Evolutionary conservation across 2,113 vertebrate species (phyloP).

Genomic region (Oplegnathus fasciatus): DNA sequence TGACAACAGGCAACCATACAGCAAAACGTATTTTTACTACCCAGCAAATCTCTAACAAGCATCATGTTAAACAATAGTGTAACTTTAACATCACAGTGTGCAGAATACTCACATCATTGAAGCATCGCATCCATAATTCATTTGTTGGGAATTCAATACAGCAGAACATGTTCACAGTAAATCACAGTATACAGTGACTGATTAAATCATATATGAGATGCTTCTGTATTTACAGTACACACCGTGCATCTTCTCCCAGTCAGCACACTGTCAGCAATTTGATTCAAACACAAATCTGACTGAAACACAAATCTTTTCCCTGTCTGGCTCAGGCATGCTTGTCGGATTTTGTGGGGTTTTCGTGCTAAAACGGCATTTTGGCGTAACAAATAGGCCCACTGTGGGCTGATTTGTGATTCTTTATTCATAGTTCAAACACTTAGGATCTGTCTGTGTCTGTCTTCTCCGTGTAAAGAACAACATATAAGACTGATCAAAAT

Average conservation of each 20-base stretch:
- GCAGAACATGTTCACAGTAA: constrained; percentile 38
- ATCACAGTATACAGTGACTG: constrained; percentile 37
- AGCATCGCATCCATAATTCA: constrained; percentile 44
- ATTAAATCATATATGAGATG: constrained; percentile 69
- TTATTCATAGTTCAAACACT: constrained; percentile 61
- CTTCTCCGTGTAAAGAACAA: constrained; percentile 52
- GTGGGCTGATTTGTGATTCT: constrained; percentile 59
- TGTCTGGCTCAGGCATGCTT: constrained; percentile 63
- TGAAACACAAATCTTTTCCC: constrained; percentile 68
- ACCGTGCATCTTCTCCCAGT: constrained; percentile 47
- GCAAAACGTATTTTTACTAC: neutral
- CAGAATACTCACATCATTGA: constrained; percentile 6
- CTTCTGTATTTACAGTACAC: constrained; percentile 51
- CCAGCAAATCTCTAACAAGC: neutral
- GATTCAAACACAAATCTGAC: constrained; percentile 71
- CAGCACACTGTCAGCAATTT: constrained; percentile 68
- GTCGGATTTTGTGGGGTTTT: constrained; percentile 56
- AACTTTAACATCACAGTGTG: constrained; percentile 1
- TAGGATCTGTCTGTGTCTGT: constrained; percentile 41
- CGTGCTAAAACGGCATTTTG: constrained; percentile 61
- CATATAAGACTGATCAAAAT: constrained; percentile 69
- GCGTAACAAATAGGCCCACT: constrained; percentile 66
- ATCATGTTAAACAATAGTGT: neutral
- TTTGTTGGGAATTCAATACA: constrained; percentile 36
- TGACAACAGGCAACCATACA: neutral